Evolutionary conservation across 2,797 vertebrate species (phyloP), one percentile per base, ranked within the genome.

Genomic region (Sebastes itinus): DNA sequence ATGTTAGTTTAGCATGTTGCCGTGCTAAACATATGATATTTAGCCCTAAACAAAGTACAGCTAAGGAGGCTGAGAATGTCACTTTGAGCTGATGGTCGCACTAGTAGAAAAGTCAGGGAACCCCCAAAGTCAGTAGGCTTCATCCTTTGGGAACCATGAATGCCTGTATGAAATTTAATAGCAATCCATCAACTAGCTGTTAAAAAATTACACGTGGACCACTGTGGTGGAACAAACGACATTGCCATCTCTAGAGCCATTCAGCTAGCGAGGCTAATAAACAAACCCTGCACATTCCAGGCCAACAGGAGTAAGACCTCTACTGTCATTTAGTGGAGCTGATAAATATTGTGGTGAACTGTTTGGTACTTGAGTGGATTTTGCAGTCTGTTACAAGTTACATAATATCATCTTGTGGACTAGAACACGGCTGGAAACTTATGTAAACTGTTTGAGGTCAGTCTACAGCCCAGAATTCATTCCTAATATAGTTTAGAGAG

Each of bases 401-500:
- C 13, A 66, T 52, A 52, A 80, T 73, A 82, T 46, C 54, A 76
- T 75, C 56, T 68, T 18, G 59, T 68, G 69, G 60, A 83, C 75
- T 68, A 88, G 80, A 91, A 74, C 84, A 91, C 71, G 30, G 84
- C 81, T 87, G 23, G 70, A 71, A 80, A 82, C 80, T 92, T 81
- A 85, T 91, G 76, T 77, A 90, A 92, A 93, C 93, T 89, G 25
- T 90, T 58, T 92, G 78, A 90, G 84, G 80, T 65, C 86, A 81
- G 78, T 42, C 88, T 72, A 83, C 70, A 77, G 73, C 72, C 77
- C 65, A 64, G 70, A 89, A 69, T 81, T 83, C 66, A 81, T 82
- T 72, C 77, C 83, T 89, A 78, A 92, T 90, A 90, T 91, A 91
- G 88, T 84, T 87, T 64, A 61, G 60, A 64, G 66, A 42, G 30